Percentiles rank a stretch among this genome's conserved stretches.
Conservation (phyloP, 2,888 invertebrate species). For the Pristionchus mayeri region DNA sequence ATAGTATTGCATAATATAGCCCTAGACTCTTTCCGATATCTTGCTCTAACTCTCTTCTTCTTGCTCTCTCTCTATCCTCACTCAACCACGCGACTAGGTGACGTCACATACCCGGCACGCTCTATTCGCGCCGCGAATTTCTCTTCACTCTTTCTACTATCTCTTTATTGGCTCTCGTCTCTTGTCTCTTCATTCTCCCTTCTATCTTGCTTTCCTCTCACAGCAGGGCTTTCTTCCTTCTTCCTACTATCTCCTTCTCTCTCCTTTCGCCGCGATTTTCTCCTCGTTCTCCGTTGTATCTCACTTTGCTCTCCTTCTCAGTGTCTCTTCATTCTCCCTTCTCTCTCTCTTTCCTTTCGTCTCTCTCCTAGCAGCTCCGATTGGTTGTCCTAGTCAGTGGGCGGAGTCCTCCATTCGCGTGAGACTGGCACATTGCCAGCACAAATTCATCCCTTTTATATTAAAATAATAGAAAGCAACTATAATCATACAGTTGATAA, state of each 20-base stretch:
- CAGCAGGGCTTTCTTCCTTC: too few species aligned
- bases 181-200: too few species aligned
- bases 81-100: conserved; percentile 46
- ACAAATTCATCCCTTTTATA: too few species aligned
- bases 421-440: conserved; percentile 16
- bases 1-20: conserved; percentile 12
- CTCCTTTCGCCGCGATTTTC: not conserved
- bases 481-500: not conserved
- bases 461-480: too few species aligned
- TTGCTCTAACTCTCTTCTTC: not conserved
- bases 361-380: too few species aligned
- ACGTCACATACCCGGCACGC: too few species aligned
- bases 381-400: too few species aligned
- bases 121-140: not conserved
- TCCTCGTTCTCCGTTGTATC: not conserved
- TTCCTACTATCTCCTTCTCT: too few species aligned
- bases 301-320: too few species aligned
- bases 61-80: not conserved
- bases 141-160: not conserved
- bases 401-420: too few species aligned
- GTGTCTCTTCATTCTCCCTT: too few species aligned
- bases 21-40: not conserved
- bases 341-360: not conserved
- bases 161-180: too few species aligned
- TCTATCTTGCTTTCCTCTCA: not conserved